A percentile compares a stretch with the other conserved stretches of the same genome.
These are phyloP conservation scores for Styela clava DNA, from an alignment of 23 tunicate species.

Conservation along the genomic window DNA sequence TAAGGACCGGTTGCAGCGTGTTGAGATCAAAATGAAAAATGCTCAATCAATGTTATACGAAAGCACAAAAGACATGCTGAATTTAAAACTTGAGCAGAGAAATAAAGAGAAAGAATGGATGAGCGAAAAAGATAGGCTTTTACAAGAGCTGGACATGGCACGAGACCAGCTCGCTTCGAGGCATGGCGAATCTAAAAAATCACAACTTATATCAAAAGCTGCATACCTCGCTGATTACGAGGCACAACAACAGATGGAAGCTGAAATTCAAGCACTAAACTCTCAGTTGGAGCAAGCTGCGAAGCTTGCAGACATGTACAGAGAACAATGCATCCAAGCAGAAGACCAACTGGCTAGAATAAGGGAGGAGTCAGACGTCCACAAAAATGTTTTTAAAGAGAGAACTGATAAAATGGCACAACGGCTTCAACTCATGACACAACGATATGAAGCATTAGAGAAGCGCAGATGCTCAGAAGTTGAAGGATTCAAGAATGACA, in stretches of 20 bases:
- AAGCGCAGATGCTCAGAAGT: conserved; percentile 80
- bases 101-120: conserved; percentile 79
- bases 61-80: conserved; percentile 78
- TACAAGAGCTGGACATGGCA: conserved; percentile 52
- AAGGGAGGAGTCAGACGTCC: conserved; percentile 82
- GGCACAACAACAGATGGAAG: conserved; percentile 64
- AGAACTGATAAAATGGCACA: conserved; percentile 83
- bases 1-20: conserved; percentile 60
- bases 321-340: conserved; percentile 94
- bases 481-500: conserved; percentile 94
- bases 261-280: conserved; percentile 53
- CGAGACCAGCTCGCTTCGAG: conserved; percentile 19
- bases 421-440: conserved; percentile 78
- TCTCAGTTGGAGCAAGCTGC: conserved; percentile 86
- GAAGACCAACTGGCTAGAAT: conserved; percentile 83
- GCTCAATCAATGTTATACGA: conserved; percentile 68
- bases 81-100: conserved; percentile 59
- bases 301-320: conserved; percentile 91
- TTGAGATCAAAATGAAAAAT: conserved; percentile 50
- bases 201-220: not conserved
- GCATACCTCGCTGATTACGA: conserved; percentile 74
- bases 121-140: conserved; percentile 73
- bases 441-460: conserved; percentile 81
- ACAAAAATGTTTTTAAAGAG: conserved; percentile 85
- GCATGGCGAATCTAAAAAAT: conserved; percentile 4